Evolutionary conservation across 1,140 invertebrate species (phyloP).

Genomic region (Oedothorax gibbosus): DNA sequence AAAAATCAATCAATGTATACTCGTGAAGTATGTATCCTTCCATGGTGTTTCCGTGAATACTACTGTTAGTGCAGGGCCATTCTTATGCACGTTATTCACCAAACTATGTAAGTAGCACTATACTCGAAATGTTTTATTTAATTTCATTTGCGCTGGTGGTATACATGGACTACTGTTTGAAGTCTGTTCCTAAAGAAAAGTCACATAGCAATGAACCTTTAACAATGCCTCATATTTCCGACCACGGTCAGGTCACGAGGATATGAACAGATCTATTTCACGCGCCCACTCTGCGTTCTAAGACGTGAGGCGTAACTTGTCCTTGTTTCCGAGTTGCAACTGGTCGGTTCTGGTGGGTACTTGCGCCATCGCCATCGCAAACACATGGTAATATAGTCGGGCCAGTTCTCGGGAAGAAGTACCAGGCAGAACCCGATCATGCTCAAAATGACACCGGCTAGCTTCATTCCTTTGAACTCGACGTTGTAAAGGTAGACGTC

Average conservation of each 20-base stretch:
- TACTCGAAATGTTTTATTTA: too few relatives aligned
- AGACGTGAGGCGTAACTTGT: slow-evolving; percentile 62
- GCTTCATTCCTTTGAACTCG: slow-evolving; percentile 91
- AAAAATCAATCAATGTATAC: too few relatives aligned
- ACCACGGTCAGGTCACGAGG: not conserved
- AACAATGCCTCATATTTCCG: too few relatives aligned
- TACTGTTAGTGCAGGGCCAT: too few relatives aligned
- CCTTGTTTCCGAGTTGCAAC: slow-evolving; percentile 38
- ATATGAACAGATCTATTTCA: slow-evolving; percentile 55
- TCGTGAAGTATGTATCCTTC: too few relatives aligned
- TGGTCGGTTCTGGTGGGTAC: slow-evolving; percentile 45
- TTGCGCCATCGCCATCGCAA: slow-evolving; percentile 72
- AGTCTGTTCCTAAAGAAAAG: too few relatives aligned
- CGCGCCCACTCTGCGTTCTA: slow-evolving; percentile 63
- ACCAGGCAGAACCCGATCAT: slow-evolving; percentile 73
- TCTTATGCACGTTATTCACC: too few relatives aligned
- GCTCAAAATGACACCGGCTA: slow-evolving; percentile 91
- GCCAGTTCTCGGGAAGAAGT: slow-evolving; percentile 96
- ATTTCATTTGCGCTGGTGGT: too few relatives aligned
- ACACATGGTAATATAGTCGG: slow-evolving; percentile 88
- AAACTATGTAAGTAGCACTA: too few relatives aligned
- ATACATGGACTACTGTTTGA: too few relatives aligned
- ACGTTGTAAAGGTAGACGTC: slow-evolving; percentile 87
- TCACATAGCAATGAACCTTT: too few relatives aligned
- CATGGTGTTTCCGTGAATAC: too few relatives aligned